Evolutionary conservation across 2,113 vertebrate genomes (phyloP), one percentile per base, ranked within the genome.

Genomic region (Procavia capensis): DNA sequence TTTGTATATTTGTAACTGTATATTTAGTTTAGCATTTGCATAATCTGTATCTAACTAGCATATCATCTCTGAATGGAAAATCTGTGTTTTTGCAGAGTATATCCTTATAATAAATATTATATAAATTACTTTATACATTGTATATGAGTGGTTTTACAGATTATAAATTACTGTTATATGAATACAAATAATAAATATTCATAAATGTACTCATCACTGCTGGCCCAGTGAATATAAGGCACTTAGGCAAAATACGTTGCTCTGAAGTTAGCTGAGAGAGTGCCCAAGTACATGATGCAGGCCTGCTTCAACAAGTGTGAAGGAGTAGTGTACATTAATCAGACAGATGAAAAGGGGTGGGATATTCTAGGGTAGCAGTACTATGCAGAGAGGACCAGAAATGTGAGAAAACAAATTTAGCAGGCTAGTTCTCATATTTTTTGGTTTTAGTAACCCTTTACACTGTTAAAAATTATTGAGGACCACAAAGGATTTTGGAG

Each of bases 1-100:
- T 61, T 88, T 85, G 59, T 16, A 3, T 90, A 39, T 80, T 70
- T 80, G 9, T 88, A 29, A 39, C 47, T 57, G 6, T 79, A 13
- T 89, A 31, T 92, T 85, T 76, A 81, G 64, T 85, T 74, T 85
- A 87, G 39, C 76, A 31, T 88, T 90, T 92, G 43, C 85, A 68
- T 90, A 95, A 87, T 95, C 50, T 66, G 0, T 70, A 29, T 50
- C 41, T 31, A 45, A 36, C 36, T 88, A 70, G 45, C 63, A 93
- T 81, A 74, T 75, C 85, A 57, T 80, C 20, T 86, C 41, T 88
- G 39, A 68, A 72, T 45, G 78, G 36, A 50, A 75, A 39, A 47
- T 78, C 10, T 85, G 10, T 78, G 6, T 82, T 14, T 74, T 90
- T 90, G 41, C 2, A 81, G 45, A n/a, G 3, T 76, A 34, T 79